These are phyloP conservation scores for Sebastes jordani DNA, from an alignment of 2,797 vertebrate genomes.

Conservation along the genomic window DNA sequence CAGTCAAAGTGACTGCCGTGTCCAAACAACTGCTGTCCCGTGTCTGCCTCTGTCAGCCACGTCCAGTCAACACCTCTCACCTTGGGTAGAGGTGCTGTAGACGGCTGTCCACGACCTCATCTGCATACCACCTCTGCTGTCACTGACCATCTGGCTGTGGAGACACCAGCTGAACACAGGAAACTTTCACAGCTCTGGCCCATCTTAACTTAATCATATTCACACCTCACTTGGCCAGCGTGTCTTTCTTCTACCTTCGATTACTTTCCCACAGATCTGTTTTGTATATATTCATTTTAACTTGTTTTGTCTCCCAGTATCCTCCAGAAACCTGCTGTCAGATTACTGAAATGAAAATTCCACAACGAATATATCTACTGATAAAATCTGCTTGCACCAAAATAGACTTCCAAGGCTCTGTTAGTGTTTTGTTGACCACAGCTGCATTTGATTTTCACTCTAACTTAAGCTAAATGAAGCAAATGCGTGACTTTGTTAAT, in stretches of 20 bases:
- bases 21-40: background rate
- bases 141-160: constrained; percentile 12
- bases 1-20: background rate
- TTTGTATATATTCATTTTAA: background rate
- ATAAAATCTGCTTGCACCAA: background rate
- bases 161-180: background rate
- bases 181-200: background rate
- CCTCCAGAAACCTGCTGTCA: background rate
- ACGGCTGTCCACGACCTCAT: constrained; percentile 22
- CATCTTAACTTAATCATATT: background rate
- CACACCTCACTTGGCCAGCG: background rate
- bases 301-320: background rate
- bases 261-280: background rate
- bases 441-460: constrained; percentile 2
- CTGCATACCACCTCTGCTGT: constrained; percentile 56
- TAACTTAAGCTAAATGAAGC: background rate
- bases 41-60: background rate
- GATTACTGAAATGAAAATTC: background rate
- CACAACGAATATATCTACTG: background rate
- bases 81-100: background rate
- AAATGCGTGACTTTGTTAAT: too few relatives aligned
- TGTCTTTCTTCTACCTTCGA: background rate
- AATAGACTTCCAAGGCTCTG: background rate
- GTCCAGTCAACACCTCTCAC: background rate
- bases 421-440: constrained; percentile 19